Percentiles rank a stretch among this genome's conserved stretches.
These are phyloP conservation scores for Drosophila eohydei DNA, from an alignment of 2,888 invertebrate genomes.

Conservation along the genomic window DNA sequence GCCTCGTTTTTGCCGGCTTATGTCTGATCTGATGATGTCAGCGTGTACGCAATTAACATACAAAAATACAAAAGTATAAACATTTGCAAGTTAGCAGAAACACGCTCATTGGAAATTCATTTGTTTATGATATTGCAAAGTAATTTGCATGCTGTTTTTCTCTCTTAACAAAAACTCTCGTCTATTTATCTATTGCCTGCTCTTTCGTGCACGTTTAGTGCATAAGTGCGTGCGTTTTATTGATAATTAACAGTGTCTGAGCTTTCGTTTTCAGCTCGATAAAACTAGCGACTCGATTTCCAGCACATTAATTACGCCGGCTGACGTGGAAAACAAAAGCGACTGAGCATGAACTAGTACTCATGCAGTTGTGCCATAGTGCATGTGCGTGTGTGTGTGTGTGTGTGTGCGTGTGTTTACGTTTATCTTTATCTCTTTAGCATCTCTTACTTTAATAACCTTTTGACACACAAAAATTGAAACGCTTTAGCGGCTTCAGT, in stretches of 20 bases:
- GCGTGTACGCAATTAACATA: slow-evolving; percentile 43
- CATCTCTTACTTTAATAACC: slow-evolving; percentile 73
- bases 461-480: slow-evolving; percentile 74
- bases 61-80: slow-evolving; percentile 35
- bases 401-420: slow-evolving; percentile 5
- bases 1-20: slow-evolving; percentile 28
- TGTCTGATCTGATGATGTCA: slow-evolving; percentile 65
- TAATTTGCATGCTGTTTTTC: slow-evolving; percentile 47
- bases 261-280: slow-evolving; percentile 66
- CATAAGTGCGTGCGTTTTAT: slow-evolving; percentile 54
- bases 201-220: slow-evolving; percentile 19
- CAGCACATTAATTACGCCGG: slow-evolving; percentile 48
- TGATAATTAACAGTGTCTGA: slow-evolving; percentile 64
- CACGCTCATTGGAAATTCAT: slow-evolving; percentile 48
- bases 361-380: slow-evolving; percentile 9
- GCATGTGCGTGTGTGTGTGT: not conserved
- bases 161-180: slow-evolving; percentile 9
- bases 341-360: slow-evolving; percentile 26
- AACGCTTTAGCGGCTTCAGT: slow-evolving; percentile 70
- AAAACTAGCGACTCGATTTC: slow-evolving; percentile 44
- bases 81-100: slow-evolving; percentile 30
- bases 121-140: slow-evolving; percentile 66
- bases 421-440: slow-evolving; percentile 43
- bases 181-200: slow-evolving; percentile 6
- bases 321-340: slow-evolving; percentile 53